Percentiles rank a stretch among this genome's conserved stretches.
These are phyloP conservation scores for Drosophila flavopinicola DNA, from an alignment of 2,888 invertebrate genomes.

Conservation along the genomic window DNA sequence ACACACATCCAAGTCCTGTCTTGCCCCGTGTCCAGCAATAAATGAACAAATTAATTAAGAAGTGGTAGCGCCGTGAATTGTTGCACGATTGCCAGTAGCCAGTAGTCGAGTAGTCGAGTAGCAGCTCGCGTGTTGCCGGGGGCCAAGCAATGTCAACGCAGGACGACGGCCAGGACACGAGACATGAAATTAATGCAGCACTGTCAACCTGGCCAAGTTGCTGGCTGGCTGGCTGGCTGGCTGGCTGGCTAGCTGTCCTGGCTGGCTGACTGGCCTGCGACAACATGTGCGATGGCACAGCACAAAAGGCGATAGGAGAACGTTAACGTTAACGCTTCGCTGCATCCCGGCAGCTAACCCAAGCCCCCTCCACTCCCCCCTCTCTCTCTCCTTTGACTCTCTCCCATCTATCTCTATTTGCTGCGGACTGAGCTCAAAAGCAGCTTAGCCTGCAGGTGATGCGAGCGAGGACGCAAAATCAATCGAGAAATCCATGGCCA, in stretches of 20 bases:
- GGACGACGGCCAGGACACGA: slow-evolving; percentile 44
- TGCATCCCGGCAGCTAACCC: slow-evolving; percentile 44
- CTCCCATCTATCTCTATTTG: slow-evolving; percentile 40
- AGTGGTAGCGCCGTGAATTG: slow-evolving; percentile 66
- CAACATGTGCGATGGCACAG: slow-evolving; percentile 10
- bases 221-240: no score
- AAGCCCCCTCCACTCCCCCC: background rate
- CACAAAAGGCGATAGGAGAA: slow-evolving; percentile 65
- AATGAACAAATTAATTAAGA: slow-evolving; percentile 78
- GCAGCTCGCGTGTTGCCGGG: background rate
- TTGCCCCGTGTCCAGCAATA: slow-evolving; percentile 47
- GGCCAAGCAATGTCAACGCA: slow-evolving; percentile 50
- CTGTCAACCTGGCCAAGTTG: slow-evolving; percentile 31
- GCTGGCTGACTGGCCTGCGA: slow-evolving; percentile 1
- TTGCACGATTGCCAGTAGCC: slow-evolving; percentile 67
- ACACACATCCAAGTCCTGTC: no score
- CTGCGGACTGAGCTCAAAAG: slow-evolving; percentile 55
- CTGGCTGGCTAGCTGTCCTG: slow-evolving; percentile 29
- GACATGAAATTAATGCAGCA: slow-evolving; percentile 69
- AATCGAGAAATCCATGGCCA: slow-evolving; percentile 71
- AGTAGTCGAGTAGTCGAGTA: background rate
- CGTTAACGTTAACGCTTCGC: slow-evolving; percentile 78
- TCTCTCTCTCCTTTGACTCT: background rate
- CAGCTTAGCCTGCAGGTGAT: slow-evolving; percentile 79
- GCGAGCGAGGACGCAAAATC: slow-evolving; percentile 69